These are phyloP conservation scores for Microhierax caerulescens DNA, from an alignment of 2,797 vertebrate genomes.

Conservation along the genomic window DNA sequence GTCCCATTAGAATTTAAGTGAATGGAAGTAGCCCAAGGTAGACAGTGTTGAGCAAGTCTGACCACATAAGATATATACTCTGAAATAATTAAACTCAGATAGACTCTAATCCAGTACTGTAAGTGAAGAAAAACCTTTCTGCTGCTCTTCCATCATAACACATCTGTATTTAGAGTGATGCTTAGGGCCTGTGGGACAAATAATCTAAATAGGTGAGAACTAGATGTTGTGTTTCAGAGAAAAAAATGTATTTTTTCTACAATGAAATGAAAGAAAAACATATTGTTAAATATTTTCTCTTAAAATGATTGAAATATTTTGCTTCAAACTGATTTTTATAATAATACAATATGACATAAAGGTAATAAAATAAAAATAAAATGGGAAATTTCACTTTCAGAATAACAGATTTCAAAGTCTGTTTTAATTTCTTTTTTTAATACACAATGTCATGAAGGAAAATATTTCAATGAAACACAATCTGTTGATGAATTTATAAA, in stretches of 20 bases:
- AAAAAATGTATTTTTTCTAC: neutral
- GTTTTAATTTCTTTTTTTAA: neutral
- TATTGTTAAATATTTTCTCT: neutral
- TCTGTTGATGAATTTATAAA: conserved; percentile 53
- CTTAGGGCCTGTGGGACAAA: neutral
- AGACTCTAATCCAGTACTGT: neutral
- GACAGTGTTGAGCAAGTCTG: neutral
- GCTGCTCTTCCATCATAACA: neutral
- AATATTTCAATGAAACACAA: conserved; percentile 13
- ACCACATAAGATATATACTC: neutral
- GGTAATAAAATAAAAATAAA: neutral
- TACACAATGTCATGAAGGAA: neutral
- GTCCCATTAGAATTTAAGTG: neutral
- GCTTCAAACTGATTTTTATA: neutral
- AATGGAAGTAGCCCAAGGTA: neutral
- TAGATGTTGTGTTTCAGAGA: neutral
- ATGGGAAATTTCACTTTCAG: neutral
- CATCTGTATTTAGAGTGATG: neutral
- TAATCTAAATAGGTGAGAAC: neutral
- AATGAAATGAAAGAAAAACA: neutral
- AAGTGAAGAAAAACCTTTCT: neutral
- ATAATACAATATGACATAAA: neutral
- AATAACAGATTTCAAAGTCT: neutral
- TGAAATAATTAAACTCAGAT: neutral
- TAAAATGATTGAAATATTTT: neutral